Percentiles rank a stretch among this genome's conserved stretches.
These are phyloP conservation scores for Falco cherrug DNA, from an alignment of 2,797 vertebrate genomes.

Conservation along the genomic window DNA sequence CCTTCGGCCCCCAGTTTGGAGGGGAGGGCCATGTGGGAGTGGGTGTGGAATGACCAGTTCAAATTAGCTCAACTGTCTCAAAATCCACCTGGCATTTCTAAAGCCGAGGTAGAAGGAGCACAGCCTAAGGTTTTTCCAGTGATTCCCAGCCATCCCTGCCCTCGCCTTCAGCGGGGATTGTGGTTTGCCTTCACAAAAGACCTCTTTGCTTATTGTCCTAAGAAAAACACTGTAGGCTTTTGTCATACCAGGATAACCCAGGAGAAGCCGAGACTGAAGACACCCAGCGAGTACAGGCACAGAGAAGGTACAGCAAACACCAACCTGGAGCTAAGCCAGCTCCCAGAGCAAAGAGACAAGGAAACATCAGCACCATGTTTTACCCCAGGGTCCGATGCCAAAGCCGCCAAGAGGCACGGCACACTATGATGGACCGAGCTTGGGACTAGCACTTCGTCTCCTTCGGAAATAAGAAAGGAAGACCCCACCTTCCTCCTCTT, in stretches of 20 bases:
- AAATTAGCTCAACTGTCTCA: neutral
- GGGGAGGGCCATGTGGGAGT: fast-evolving
- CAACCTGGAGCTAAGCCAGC: neutral
- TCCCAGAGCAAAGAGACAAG: neutral
- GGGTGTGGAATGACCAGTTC: fast-evolving
- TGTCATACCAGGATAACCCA: neutral
- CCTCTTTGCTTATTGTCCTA: neutral
- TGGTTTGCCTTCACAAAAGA: neutral
- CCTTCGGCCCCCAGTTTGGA: neutral
- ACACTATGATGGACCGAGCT: fast-evolving
- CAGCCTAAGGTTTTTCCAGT: neutral
- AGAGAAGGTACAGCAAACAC: neutral
- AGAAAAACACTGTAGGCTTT: neutral
- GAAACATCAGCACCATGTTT: neutral
- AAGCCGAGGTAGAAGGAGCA: neutral
- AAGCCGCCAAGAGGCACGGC: neutral
- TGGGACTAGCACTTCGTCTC: neutral
- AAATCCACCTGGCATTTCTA: neutral
- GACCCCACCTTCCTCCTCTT: neutral
- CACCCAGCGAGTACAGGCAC: neutral
- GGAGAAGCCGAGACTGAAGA: neutral
- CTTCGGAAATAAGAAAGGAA: neutral
- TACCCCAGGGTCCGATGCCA: neutral
- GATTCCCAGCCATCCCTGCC: neutral
- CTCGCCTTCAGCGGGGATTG: neutral